Base-by-base conservation (phyloP, 2,888 invertebrate genomes). In the Eristalis tenax region DNA sequence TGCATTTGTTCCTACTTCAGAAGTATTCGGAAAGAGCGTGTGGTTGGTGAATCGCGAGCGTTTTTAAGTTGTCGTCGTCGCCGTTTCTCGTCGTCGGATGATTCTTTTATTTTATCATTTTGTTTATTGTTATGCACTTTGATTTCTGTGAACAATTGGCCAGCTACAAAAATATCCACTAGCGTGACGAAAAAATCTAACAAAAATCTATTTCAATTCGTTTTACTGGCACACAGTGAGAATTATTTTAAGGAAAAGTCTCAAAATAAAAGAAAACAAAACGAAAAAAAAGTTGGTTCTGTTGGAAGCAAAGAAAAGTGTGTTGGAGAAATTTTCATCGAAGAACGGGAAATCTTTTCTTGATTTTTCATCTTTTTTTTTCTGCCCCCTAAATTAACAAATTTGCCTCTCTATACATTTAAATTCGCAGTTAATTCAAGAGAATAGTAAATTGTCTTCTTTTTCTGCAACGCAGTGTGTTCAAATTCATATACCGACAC, bases 261-360 rank as follows among this genome's bases (percentile, higher is more conserved):
- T 70, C 15, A 68, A 70, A 61, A 43, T 43, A 71, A 4, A 43
- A 50, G 22, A 68, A 68, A 40, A 50, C 11, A 50, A 66, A 66
- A 38, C 22, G 13, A 50, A 40, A 64, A 32, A 77, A 80, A 66
- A 68, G 75, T 40, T 64, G n/a, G n/a, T n/a, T 83, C 76, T 57
- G 76, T 83, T 79, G 86, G 79, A 75, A 79, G 68, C 64, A 59
- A 70, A 79, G 83, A 83, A 87, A 87, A 87, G 87, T 87, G 83
- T 87, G 87, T 83, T 87, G 87, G 87, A 87, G 83, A 87, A 87
- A 87, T 87, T 87, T 87, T 87, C 79, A 63, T 83, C 68, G 83
- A 83, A 71, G 71, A 87, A 83, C 83, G 83, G 79, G 79, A 82
- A 59, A 26, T 26, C 73, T 64, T 70, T 82, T 76, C 59, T 11